Conservation (phyloP, 2,113 vertebrate species). For the Sterna hirundo region DNA sequence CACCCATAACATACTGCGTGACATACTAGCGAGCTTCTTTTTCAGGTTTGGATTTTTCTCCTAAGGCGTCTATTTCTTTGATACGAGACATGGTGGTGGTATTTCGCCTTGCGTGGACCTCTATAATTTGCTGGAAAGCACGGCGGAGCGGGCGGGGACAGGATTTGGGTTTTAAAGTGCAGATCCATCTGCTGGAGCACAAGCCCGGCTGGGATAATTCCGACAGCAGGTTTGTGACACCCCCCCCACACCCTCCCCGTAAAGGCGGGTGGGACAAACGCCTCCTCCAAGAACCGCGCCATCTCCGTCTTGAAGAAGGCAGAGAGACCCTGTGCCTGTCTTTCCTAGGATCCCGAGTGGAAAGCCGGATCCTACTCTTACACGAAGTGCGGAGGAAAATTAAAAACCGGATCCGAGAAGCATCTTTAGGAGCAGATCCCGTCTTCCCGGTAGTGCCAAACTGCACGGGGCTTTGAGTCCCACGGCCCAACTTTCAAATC, state of each 20-base stretch:
- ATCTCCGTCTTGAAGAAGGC: neutral
- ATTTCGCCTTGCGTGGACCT: neutral
- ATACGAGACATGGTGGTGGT: neutral
- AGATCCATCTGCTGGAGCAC: neutral
- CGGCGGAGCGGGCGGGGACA: neutral
- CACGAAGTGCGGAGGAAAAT: neutral
- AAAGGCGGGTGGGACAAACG: neutral
- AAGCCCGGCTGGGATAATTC: neutral
- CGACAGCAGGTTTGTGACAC: neutral
- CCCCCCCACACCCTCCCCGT: neutral
- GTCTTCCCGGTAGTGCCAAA: neutral
- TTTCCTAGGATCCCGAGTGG: neutral
- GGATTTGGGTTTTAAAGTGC: neutral
- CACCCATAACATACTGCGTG: neutral
- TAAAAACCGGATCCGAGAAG: neutral
- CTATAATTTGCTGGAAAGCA: neutral
- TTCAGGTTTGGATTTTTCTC: neutral
- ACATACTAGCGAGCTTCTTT: neutral
- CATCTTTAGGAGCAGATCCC: neutral
- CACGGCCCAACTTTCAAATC: neutral
- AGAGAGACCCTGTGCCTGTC: neutral
- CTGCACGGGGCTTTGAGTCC: neutral
- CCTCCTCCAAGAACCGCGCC: neutral
- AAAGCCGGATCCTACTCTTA: neutral
- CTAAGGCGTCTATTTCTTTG: neutral